phyloP scores from a whole-genome alignment of 2,113 vertebrate genomes.

The Lepus timidus region DNA sequence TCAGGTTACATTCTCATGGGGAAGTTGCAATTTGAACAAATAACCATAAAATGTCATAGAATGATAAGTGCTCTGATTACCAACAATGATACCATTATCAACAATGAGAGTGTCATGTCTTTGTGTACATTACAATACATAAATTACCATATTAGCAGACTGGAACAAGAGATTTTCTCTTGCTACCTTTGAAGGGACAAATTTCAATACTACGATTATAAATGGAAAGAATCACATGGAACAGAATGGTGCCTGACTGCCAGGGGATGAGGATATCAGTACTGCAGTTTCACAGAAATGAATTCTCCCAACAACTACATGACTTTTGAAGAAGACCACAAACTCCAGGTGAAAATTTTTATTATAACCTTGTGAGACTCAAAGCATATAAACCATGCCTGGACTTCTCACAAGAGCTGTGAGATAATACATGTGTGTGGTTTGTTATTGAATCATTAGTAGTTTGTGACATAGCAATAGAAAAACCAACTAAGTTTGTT shows the following conservation, averaged over 20 bases:
- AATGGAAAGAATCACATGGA: neutral
- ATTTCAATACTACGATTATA: neutral
- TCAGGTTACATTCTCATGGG: neutral
- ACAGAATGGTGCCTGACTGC: neutral
- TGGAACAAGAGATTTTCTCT: neutral
- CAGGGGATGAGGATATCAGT: neutral
- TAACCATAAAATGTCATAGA: neutral
- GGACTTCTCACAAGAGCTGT: neutral
- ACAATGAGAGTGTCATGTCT: neutral
- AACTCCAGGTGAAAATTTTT: neutral
- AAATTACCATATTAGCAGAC: neutral
- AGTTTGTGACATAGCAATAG: neutral
- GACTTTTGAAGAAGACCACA: neutral
- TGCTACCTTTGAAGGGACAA: neutral
- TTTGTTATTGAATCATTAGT: neutral
- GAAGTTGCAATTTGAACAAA: conserved; percentile 20
- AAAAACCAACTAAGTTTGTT: neutral
- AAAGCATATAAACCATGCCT: neutral
- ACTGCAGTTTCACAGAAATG: neutral
- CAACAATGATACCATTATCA: neutral
- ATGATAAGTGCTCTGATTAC: neutral
- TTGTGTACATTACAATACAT: neutral
- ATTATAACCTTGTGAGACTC: neutral
- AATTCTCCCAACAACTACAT: neutral
- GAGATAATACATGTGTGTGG: neutral